Percentiles rank a stretch among this genome's conserved stretches.
Evolutionary conservation across 2,113 vertebrate species (phyloP).

Genomic region (Nothocercus julius): DNA sequence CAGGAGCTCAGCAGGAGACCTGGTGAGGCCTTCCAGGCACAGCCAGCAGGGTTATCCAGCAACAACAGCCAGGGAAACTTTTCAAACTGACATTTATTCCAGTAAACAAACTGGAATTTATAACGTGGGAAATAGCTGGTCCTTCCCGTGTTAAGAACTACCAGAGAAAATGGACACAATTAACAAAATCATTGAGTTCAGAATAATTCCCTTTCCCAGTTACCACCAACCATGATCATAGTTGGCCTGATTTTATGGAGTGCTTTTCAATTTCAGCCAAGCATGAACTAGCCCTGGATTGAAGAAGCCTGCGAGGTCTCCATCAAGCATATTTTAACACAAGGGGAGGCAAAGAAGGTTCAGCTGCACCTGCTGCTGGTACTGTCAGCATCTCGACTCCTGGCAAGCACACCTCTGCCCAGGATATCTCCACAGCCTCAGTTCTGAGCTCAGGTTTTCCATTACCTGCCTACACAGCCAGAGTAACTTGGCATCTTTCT

Average conservation of each 20-base stretch:
- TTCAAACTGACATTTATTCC: not conserved
- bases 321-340: not conserved
- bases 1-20: not conserved
- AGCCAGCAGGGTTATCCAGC: not conserved
- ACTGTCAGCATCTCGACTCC: constrained; percentile 13
- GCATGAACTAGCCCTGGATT: not conserved
- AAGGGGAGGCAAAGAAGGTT: constrained; percentile 11
- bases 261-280: not conserved
- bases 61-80: not conserved
- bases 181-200: not conserved
- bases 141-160: not conserved
- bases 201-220: not conserved
- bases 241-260: constrained; percentile 4
- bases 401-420: not conserved
- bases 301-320: not conserved
- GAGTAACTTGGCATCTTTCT: constrained; percentile 61
- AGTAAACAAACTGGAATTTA: not conserved
- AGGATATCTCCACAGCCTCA: not conserved
- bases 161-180: not conserved
- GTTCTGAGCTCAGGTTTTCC: constrained; percentile 53
- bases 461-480: constrained; percentile 58
- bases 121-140: not conserved
- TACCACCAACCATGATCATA: not conserved
- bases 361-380: constrained; percentile 49
- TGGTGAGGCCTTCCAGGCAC: not conserved